Evolutionary conservation across 2,888 invertebrate species (phyloP), one percentile per base, ranked within the genome.

Genomic region (Lordiphosa fenestrarum): DNA sequence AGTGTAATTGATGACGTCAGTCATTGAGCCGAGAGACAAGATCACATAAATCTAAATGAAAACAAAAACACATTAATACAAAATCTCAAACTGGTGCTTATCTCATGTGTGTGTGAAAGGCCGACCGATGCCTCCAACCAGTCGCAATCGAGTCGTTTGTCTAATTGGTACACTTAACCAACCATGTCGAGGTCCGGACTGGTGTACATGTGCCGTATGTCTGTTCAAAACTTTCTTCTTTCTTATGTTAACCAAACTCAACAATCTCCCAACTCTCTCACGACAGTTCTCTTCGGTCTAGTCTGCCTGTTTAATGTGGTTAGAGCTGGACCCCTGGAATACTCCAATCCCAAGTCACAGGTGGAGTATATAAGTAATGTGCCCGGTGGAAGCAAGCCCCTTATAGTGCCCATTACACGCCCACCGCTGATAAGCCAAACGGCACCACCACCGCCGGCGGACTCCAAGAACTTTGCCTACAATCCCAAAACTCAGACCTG

Each of bases 401-500:
- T 50, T 2, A 42, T 85, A 41, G 66, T 84, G 21, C 75, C 86
- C 0, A 67, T 80, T 10, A 83, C 85, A 6, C 67, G 70, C 0
- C 81, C 81, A 3, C 74, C 75, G 0, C 5, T 71, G 25, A 57
- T 71, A n/a, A 63, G 74, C 6, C 64, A 78, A 25, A 80, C 85
- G 1, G 73, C 83, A 41, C 82, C 82, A 6, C 74, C 86, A 6
- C 73, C 80, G 36, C 71, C 83, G 1, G 19, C 38, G 1, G 46
- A 83, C 50, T 76, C 86, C 1, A 88, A 88, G 63, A 87, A 75
- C 2, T 88, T 88, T 53, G 76, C 70, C 0, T 88, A 71, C 44
- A 71, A 87, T 65, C 80, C 88, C 0, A 48, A 60, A 33, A 56
- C 74, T 1, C 60, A 84, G 44, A 71, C 73, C n/a, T 88, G 88